Evolutionary conservation across 2,888 invertebrate species (phyloP).

Genomic region (Margaritifera margaritifera): DNA sequence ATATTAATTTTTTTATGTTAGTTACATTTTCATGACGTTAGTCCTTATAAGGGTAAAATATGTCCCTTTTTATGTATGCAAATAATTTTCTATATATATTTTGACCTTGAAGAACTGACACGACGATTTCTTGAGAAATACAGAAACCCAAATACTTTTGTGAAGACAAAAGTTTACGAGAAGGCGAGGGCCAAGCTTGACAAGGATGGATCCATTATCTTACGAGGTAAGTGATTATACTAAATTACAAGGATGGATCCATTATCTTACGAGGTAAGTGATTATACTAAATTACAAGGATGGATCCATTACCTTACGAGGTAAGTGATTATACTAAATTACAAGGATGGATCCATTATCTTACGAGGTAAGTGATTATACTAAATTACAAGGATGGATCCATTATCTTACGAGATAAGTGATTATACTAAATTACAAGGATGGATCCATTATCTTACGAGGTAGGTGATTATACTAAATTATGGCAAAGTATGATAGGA

Average conservation of each 20-base stretch:
- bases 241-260: conserved; percentile 14
- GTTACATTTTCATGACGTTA: too few species aligned
- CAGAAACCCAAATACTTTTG: conserved; percentile 32
- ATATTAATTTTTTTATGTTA: too few species aligned
- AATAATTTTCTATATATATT: too few species aligned
- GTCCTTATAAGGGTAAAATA: too few species aligned
- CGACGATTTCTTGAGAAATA: conserved; percentile 26
- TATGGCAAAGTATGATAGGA: too few species aligned
- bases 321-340: too few species aligned
- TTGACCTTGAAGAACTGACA: conserved; percentile 29
- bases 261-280: conserved; percentile 30
- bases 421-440: too few species aligned
- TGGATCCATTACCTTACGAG: conserved; percentile 27
- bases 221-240: conserved; percentile 22
- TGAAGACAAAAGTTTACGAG: conserved; percentile 24
- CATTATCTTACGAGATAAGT: conserved; percentile 29
- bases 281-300: too few species aligned
- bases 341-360: conserved; percentile 20
- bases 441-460: conserved; percentile 27
- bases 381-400: conserved; percentile 18
- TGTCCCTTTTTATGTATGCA: too few species aligned
- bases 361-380: conserved; percentile 31
- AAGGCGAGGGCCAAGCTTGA: conserved; percentile 30
- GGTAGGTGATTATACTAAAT: too few species aligned
- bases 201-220: conserved; percentile 20